Evolutionary conservation across 2,113 vertebrate genomes (phyloP).

Genomic region (Lepus timidus): DNA sequence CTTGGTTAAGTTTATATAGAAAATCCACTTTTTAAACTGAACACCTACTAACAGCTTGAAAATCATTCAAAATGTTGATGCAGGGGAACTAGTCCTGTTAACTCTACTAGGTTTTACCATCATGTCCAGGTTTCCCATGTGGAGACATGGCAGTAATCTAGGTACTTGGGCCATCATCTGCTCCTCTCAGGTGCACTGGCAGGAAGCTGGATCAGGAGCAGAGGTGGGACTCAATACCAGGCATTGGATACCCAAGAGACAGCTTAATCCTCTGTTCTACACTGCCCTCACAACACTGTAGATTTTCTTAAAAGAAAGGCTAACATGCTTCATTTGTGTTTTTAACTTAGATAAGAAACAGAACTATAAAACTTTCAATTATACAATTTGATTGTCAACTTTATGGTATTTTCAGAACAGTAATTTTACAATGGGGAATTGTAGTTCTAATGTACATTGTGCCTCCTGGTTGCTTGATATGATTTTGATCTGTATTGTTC

Average conservation of each 20-base stretch:
- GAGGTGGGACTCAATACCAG: too few relatives aligned
- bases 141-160: too few relatives aligned
- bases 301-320: neutral
- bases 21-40: neutral
- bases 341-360: neutral
- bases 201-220: too few relatives aligned
- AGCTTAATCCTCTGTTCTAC: too few relatives aligned
- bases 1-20: neutral
- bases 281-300: too few relatives aligned
- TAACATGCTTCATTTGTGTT: neutral
- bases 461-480: neutral
- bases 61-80: neutral
- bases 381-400: neutral
- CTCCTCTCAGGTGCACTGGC: too few relatives aligned
- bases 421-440: neutral
- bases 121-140: neutral
- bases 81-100: neutral
- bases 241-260: too few relatives aligned
- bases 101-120: neutral
- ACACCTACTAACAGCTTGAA: neutral
- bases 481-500: conserved; percentile 20
- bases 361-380: neutral
- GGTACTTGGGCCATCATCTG: too few relatives aligned
- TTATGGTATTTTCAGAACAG: neutral
- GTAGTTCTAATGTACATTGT: neutral